Percentiles rank a stretch among this genome's conserved stretches.
Evolutionary conservation across 2,888 invertebrate species (phyloP).

Genomic region (Drosophila macrospina): DNA sequence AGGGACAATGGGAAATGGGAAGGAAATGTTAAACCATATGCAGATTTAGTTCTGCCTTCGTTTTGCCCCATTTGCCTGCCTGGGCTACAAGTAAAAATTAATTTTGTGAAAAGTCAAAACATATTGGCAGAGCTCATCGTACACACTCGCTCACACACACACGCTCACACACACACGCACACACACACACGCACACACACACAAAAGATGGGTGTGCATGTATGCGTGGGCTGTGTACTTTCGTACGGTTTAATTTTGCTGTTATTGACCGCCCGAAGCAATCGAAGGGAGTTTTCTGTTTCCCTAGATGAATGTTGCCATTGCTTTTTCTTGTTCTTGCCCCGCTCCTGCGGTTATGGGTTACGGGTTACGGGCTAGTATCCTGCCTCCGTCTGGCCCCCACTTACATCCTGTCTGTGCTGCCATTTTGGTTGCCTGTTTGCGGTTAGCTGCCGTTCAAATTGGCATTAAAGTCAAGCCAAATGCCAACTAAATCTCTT

Average conservation of each 20-base stretch:
- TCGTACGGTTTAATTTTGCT: conserved; percentile 76
- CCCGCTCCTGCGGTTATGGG: conserved; percentile 65
- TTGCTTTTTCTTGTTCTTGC: conserved; percentile 11
- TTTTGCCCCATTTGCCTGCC: conserved; percentile 1
- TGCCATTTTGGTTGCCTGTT: conserved; percentile 59
- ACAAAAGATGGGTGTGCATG: conserved; percentile 4
- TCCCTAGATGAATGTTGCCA: conserved; percentile 1
- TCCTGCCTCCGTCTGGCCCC: conserved; percentile 33
- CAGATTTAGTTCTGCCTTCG: conserved; percentile 34
- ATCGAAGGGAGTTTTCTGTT: conserved; percentile 47
- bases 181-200: conserved; percentile 12
- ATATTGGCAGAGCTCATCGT: conserved; percentile 65
- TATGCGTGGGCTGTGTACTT: conserved; percentile 66
- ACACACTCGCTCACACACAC: conserved; percentile 20
- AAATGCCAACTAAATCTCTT: conserved; percentile 6
- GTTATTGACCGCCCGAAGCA: conserved; percentile 74
- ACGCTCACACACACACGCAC: conserved; percentile 9
- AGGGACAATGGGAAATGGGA: too few relatives aligned
- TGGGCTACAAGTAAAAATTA: conserved; percentile 58
- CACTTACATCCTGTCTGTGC: conserved; percentile 53
- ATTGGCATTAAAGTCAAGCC: conserved; percentile 59
- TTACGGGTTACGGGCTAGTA: conserved; percentile 61
- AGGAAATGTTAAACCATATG: conserved; percentile 30
- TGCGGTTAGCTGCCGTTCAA: conserved; percentile 69
- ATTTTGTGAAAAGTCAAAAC: conserved; percentile 70